Conservation (phyloP, 2,797 vertebrate genomes). For the Atherinosoma microstoma region DNA sequence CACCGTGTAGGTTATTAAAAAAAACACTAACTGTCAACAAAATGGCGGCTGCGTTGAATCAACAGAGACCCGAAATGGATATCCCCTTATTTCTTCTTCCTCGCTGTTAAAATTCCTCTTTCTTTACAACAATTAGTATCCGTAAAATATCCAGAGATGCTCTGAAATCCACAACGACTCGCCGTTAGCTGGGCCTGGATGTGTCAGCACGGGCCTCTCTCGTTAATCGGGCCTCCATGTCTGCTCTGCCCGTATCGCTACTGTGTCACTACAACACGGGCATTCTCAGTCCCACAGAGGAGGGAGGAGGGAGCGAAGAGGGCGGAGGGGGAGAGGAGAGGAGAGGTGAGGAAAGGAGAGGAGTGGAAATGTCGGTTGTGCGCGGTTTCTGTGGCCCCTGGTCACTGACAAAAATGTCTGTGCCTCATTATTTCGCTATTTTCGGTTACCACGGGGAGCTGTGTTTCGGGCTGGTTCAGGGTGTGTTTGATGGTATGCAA, state of each 20-base stretch:
- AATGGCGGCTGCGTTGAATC: conserved; percentile 90
- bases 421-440: conserved; percentile 46
- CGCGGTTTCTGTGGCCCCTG: conserved; percentile 59
- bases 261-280: conserved; percentile 87
- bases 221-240: conserved; percentile 88
- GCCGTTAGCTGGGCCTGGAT: conserved; percentile 80
- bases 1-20: conserved; percentile 82
- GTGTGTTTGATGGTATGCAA: conserved; percentile 46
- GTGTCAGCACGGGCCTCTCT: conserved; percentile 84
- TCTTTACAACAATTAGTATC: conserved; percentile 69
- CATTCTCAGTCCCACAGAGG: conserved; percentile 77
- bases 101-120: conserved; percentile 51
- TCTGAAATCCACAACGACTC: conserved; percentile 69
- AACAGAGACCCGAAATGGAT: conserved; percentile 89
- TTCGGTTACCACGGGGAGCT: conserved; percentile 10
- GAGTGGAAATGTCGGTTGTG: conserved; percentile 76
- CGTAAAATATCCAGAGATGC: conserved; percentile 68
- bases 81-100: conserved; percentile 74
- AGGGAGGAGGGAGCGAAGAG: conserved; percentile 54
- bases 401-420: conserved; percentile 57
- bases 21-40: conserved; percentile 89
- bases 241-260: conserved; percentile 87
- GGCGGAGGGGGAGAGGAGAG: conserved; percentile 44
- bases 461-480: conserved; percentile 14
- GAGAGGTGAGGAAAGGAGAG: conserved; percentile 52